Evolutionary conservation across 2,888 invertebrate genomes (phyloP).

Genomic region (Pecten maximus): DNA sequence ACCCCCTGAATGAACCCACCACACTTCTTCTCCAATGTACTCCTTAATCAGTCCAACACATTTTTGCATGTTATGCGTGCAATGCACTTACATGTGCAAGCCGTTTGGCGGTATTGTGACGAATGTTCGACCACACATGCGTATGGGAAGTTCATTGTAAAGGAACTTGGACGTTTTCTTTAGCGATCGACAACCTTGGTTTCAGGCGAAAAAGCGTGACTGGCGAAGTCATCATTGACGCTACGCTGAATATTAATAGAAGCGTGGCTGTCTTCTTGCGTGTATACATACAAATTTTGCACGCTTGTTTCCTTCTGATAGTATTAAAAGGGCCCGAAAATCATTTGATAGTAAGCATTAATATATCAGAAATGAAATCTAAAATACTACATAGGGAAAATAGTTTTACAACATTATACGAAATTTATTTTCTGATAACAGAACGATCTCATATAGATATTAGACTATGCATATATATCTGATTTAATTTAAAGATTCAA

Average conservation of each 20-base stretch:
- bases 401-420: neutral
- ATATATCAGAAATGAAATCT: slow-evolving; percentile 8
- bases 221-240: neutral
- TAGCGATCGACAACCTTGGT: neutral
- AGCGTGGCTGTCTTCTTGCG: slow-evolving; percentile 10
- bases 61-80: neutral
- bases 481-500: neutral
- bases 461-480: neutral
- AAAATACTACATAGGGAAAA: neutral
- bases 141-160: slow-evolving; percentile 26
- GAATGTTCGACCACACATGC: neutral
- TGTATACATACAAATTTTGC: neutral
- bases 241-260: slow-evolving; percentile 7
- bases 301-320: slow-evolving; percentile 13
- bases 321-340: slow-evolving; percentile 20
- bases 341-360: neutral
- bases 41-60: slow-evolving; percentile 8
- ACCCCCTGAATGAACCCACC: neutral
- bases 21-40: neutral
- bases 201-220: neutral
- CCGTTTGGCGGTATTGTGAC: slow-evolving; percentile 11
- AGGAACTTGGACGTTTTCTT: slow-evolving; percentile 17
- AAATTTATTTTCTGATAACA: neutral
- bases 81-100: slow-evolving; percentile 28
- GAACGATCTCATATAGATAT: neutral